Evolutionary conservation across 2,888 invertebrate species (phyloP), one percentile per base, ranked within the genome.

Genomic region (Coenonympha arcania): DNA sequence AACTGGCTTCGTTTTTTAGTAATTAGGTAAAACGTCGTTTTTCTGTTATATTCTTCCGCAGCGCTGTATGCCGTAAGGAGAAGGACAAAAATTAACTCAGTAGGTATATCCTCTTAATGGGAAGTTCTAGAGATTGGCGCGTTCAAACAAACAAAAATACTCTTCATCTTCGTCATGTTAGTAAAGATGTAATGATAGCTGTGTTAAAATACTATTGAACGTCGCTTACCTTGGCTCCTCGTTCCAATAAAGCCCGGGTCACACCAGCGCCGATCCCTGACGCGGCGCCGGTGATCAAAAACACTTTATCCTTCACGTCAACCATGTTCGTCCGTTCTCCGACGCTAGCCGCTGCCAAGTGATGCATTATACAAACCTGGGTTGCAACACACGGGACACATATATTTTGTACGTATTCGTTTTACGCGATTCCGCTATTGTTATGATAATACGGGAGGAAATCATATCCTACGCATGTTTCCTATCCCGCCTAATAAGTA

Each of bases 191-290:
- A n/a, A n/a, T n/a, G n/a, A n/a, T n/a, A n/a, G n/a, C n/a, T n/a
- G n/a, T n/a, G n/a, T n/a, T n/a, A n/a, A n/a, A n/a, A n/a, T n/a
- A n/a, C n/a, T n/a, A n/a, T n/a, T n/a, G n/a, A n/a, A n/a, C n/a
- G n/a, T n/a, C n/a, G n/a, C n/a, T n/a, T 59, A 80, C 83, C 66
- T 78, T 79, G 2, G 79, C 80, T 19, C 75, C 77, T 51, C 70
- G 69, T 3, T 75, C 64, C 36, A 77, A 43, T 33, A 80, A 68
- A 0, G 72, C 68, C 18, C 58, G 60, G 0, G 76, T 77, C 0
- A 78, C 57, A 1, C 71, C 76, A 24, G 79, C 76, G 0, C 83
- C 83, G 0, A 84, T 80, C 0, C 83, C 83, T 0, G 68, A 69
- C 0, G 82, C 79, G 0, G 73, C 83, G 0, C 83, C 83, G 1